Percentiles rank a stretch among this genome's conserved stretches.
Conservation (phyloP, 23 tunicate species). For the Ciona savignyi region DNA sequence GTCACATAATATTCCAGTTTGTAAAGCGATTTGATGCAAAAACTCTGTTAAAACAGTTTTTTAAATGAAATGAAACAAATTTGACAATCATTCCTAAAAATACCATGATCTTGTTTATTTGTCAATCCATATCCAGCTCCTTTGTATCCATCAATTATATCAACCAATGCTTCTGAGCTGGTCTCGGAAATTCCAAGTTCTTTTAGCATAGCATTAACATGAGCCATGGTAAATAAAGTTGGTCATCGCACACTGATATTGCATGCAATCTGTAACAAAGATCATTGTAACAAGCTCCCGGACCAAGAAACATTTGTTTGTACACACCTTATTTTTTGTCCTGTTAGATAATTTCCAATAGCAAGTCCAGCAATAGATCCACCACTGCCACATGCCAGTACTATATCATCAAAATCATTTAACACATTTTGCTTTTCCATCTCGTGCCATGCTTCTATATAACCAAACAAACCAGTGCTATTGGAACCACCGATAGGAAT, state of each 20-base stretch:
- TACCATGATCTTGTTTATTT: constrained; percentile 60
- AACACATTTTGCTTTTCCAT: too few relatives aligned
- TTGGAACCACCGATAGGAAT: too few relatives aligned
- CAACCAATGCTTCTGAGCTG: constrained; percentile 61
- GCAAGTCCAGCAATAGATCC: constrained; percentile 83
- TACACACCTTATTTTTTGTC: constrained; percentile 35
- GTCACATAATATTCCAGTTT: constrained; percentile 83
- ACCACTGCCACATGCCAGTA: too few relatives aligned
- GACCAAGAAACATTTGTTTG: too few relatives aligned
- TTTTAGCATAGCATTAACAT: constrained; percentile 66
- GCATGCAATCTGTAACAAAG: constrained; percentile 58
- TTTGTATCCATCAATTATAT: constrained; percentile 91
- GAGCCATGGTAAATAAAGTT: constrained; percentile 61
- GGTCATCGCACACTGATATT: constrained; percentile 67
- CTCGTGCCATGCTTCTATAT: too few relatives aligned
- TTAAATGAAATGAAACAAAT: too few relatives aligned
- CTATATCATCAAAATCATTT: too few relatives aligned
- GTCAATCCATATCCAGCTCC: constrained; percentile 85
- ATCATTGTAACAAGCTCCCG: not conserved
- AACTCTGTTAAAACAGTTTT: constrained; percentile 22
- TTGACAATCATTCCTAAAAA: too few relatives aligned
- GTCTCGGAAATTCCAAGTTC: constrained; percentile 18
- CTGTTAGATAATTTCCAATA: constrained; percentile 74
- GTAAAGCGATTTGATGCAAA: constrained; percentile 13
- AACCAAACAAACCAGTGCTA: too few relatives aligned